A percentile compares a stretch with the other conserved stretches of the same genome.
Evolutionary conservation across 2,113 vertebrate genomes (phyloP).

Genomic region (Entomyzon cyanotis): DNA sequence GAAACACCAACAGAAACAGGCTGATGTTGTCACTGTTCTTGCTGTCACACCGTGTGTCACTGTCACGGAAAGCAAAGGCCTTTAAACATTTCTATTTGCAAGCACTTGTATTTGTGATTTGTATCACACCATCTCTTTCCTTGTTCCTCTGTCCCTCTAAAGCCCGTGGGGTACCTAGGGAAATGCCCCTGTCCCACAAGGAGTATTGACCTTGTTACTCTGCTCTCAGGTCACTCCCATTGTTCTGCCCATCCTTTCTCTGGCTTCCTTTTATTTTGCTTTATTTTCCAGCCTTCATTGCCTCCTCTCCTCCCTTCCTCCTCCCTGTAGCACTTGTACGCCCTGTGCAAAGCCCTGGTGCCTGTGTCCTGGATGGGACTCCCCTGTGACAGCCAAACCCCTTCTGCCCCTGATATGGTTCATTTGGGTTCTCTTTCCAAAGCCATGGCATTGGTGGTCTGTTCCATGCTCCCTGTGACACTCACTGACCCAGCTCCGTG

Average conservation of each 20-base stretch:
- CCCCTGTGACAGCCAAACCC: not conserved
- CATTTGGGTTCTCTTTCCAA: not conserved
- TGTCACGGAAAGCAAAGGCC: not conserved
- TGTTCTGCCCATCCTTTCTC: not conserved
- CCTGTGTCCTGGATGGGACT: not conserved
- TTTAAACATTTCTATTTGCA: not conserved
- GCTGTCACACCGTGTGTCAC: not conserved
- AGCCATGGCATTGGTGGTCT: not conserved
- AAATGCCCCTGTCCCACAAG: not conserved
- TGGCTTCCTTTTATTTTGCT: not conserved
- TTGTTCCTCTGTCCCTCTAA: not conserved
- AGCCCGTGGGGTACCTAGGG: not conserved
- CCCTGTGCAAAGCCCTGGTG: not conserved
- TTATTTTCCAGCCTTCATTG: not conserved
- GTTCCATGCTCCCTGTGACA: not conserved
- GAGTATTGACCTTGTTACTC: not conserved
- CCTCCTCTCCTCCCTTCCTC: not conserved
- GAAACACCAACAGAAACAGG: not conserved
- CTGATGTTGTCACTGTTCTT: not conserved
- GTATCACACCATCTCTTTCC: not conserved
- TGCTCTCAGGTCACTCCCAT: not conserved
- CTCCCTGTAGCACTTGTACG: rapidly evolving
- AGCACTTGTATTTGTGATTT: not conserved
- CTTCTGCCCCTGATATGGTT: rapidly evolving
- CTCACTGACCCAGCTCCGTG: rapidly evolving